Evolutionary conservation across 1,140 invertebrate genomes (phyloP), one percentile per base, ranked within the genome.

Genomic region (Asbolus verrucosus): DNA sequence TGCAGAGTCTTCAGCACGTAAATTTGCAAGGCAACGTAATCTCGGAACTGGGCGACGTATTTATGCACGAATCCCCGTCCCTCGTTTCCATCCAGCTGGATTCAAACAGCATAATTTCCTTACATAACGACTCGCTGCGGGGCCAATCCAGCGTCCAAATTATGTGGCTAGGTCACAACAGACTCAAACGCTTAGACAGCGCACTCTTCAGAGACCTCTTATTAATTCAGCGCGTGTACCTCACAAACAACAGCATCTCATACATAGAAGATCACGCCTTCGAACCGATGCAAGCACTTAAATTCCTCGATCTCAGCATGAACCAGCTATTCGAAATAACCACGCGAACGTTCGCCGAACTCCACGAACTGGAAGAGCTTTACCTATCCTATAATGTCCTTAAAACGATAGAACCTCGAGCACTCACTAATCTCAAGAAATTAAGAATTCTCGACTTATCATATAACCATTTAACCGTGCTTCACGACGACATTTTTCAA

Each of bases 31-130:
- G 91, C 8, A 96, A 97, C 82, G 83, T 87, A 21, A 80, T 97
- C 19, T 85, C 88, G 0, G 86, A 88, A 30, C 81, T 96, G 0
- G 92, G 90, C n/a, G 92, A 95, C 77, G 88, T 94, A 15, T 93
- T 96, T 75, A 88, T 91, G 13, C 85, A 89, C 75, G 84, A 87
- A 75, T 87, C 90, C 16, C 88, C 90, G 1, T 92, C 91, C 0
- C 83, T 95, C 43, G 88, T 94, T 14, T 94, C 93, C 0, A 91
- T 98, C 60, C 93, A 95, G 79, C 82, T 97, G 5, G 92, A 93
- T 77, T 88, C 89, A 60, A 98, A 97, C 81, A 88, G 88, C 72
- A 87, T 97, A 60, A 86, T 85, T 13, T 84, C 87, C 4, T 81
- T 97, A 18, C 91, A 94, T 78, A 90, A 91, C 76, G 89, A 90